Percentiles rank a stretch among this genome's conserved stretches.
These are phyloP conservation scores for Scomber colias DNA, from an alignment of 2,113 vertebrate species.

Conservation along the genomic window DNA sequence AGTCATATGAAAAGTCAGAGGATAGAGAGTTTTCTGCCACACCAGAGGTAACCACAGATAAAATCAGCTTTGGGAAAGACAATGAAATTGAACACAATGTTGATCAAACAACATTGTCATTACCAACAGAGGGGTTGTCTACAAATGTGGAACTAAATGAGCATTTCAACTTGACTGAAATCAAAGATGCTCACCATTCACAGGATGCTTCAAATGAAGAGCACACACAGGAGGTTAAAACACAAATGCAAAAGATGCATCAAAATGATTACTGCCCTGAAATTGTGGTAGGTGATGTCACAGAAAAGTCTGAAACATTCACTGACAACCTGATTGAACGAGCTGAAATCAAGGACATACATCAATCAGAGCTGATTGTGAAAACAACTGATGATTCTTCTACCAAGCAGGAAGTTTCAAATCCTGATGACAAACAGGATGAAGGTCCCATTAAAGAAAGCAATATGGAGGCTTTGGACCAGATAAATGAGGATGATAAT, in stretches of 20 bases:
- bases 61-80: too few species aligned
- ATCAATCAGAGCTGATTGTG: neutral
- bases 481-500: conserved; percentile 7
- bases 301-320: neutral
- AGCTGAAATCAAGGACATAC: neutral
- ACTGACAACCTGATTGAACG: neutral
- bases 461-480: neutral
- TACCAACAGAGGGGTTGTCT: neutral
- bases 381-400: neutral
- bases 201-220: neutral
- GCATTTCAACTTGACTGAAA: neutral
- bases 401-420: conserved; percentile 1
- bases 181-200: neutral
- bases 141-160: conserved; percentile 19
- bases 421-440: neutral
- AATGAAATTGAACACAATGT: neutral
- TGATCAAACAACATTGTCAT: conserved; percentile 1
- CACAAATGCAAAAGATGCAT: too few species aligned
- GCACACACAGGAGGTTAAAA: neutral
- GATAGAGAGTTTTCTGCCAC: neutral
- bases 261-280: neutral
- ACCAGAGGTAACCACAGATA: too few species aligned
- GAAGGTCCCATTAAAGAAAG: neutral
- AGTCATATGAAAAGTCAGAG: too few species aligned
- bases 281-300: neutral